Conservation (phyloP, 2,888 invertebrate genomes). For the Ophraella communa region DNA sequence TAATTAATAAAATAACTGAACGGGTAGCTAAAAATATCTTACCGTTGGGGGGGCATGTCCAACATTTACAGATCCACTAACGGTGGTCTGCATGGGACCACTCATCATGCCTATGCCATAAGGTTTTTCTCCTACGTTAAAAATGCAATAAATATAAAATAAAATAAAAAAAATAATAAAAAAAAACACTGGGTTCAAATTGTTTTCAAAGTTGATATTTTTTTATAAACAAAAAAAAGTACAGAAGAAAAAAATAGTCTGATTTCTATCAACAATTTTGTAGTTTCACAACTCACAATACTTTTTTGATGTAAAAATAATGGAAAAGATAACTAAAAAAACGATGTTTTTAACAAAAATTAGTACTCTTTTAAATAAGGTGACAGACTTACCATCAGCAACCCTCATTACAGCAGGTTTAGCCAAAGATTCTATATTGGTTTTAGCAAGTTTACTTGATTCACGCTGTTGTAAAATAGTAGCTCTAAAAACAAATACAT, state of each 20-base stretch:
- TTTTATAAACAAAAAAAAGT: no score
- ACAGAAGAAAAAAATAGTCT: no score
- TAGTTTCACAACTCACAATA: no score
- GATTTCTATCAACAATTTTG: no score
- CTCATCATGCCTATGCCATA: constrained; percentile 89
- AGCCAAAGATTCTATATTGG: constrained; percentile 89
- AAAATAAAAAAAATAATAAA: constrained; percentile 38
- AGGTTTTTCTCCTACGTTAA: constrained; percentile 74
- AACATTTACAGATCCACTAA: constrained; percentile 88
- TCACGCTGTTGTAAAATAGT: constrained; percentile 86
- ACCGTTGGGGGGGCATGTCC: constrained; percentile 90
- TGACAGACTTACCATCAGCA: constrained; percentile 73
- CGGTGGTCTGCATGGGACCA: constrained; percentile 88
- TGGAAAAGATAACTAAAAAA: neutral
- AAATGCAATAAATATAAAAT: constrained; percentile 46
- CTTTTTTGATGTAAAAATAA: neutral
- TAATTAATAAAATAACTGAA: constrained; percentile 11
- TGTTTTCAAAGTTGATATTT: no score
- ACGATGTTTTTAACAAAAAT: neutral
- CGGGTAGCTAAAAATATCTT: constrained; percentile 63
- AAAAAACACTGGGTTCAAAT: neutral
- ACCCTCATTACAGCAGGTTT: constrained; percentile 92
- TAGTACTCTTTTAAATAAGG: neutral
- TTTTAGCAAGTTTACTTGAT: constrained; percentile 81
- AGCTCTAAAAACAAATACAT: constrained; percentile 67